Evolutionary conservation across 1,140 invertebrate genomes (phyloP).

Genomic region (Bombus vancouverensis): DNA sequence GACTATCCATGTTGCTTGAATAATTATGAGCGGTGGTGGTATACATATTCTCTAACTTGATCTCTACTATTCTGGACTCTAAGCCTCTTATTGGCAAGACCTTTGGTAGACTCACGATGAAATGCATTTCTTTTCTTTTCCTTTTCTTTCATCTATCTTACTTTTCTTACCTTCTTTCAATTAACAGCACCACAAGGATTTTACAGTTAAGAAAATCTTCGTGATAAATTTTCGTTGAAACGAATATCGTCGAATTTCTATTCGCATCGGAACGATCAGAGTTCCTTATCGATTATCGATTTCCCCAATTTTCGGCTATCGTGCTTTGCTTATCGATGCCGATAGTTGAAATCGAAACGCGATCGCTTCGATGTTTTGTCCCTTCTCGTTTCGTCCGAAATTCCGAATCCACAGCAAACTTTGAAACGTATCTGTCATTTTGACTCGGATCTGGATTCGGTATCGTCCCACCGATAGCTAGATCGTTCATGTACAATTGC

Average conservation of each 20-base stretch:
- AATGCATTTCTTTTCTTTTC: neutral
- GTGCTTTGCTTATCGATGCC: neutral
- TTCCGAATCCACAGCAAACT: slow-evolving; percentile 33
- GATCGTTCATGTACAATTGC: slow-evolving; percentile 37
- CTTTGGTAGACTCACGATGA: neutral
- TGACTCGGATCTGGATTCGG: neutral
- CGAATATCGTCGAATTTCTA: neutral
- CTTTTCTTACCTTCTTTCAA: neutral
- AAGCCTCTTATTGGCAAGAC: neutral
- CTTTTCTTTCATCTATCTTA: neutral
- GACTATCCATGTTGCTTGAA: neutral
- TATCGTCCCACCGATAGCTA: neutral
- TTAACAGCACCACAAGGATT: neutral
- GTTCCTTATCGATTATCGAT: neutral
- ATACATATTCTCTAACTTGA: neutral
- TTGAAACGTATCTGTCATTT: slow-evolving; percentile 32
- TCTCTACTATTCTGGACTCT: neutral
- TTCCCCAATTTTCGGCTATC: neutral
- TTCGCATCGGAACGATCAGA: neutral
- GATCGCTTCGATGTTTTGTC: slow-evolving; percentile 10
- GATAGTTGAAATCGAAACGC: neutral
- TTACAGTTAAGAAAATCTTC: too few species aligned
- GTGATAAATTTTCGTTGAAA: neutral
- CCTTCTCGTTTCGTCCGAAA: slow-evolving; percentile 18
- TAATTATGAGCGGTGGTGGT: neutral